phyloP scores from a whole-genome alignment of 2,888 invertebrate species.

The Torymus texanus region DNA sequence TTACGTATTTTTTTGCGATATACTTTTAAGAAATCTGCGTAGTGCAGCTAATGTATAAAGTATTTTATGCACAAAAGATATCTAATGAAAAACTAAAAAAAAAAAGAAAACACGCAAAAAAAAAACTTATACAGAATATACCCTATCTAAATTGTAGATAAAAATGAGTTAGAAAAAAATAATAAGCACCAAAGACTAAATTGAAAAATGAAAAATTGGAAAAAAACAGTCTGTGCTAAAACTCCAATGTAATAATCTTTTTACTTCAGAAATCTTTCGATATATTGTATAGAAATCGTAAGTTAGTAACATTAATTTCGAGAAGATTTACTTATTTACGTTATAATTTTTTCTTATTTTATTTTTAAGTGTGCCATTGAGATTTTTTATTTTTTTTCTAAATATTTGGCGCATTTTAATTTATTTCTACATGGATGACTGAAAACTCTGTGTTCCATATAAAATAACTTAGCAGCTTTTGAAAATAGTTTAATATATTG shows the following conservation, averaged over 20 bases:
- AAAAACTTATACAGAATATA: constrained; percentile 4
- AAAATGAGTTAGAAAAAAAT: constrained; percentile 14
- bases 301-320: constrained; percentile 8
- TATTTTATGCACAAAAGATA: too few species aligned
- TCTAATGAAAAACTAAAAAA: too few species aligned
- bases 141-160: neutral
- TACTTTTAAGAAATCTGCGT: too few species aligned
- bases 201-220: neutral
- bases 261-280: neutral
- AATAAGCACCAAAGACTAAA: constrained; percentile 47
- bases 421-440: neutral
- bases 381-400: constrained; percentile 1
- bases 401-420: constrained; percentile 12
- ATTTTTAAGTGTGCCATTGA: constrained; percentile 11
- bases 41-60: too few species aligned
- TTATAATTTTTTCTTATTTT: neutral
- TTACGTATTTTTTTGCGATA: too few species aligned
- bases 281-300: neutral
- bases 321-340: constrained; percentile 9
- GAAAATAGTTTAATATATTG: neutral
- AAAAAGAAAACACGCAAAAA: neutral
- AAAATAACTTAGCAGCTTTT: constrained; percentile 7
- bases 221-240: constrained; percentile 2
- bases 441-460: neutral
- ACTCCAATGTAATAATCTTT: constrained; percentile 10